Evolutionary conservation across 2,888 invertebrate species (phyloP), one percentile per base, ranked within the genome.

Genomic region (Anthoptus insignis): DNA sequence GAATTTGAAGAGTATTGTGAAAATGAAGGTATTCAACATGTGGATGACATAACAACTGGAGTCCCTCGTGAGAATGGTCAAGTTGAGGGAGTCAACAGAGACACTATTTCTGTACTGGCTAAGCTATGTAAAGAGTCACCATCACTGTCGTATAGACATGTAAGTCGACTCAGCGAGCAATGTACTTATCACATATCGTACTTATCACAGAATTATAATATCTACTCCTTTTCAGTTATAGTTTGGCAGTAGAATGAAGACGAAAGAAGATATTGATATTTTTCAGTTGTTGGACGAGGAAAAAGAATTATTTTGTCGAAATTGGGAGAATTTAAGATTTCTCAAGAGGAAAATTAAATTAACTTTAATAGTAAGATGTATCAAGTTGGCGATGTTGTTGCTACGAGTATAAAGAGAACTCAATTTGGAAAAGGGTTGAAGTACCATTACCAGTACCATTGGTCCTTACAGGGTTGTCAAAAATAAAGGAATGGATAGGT

Each of bases 331-430:
- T 3, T n/a, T 37, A 37, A 5, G 37, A 37, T 3, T 3, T n/a
- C n/a, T n/a, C 37, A 37, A n/a, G n/a, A 37, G 37, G 37, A 37
- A 37, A 37, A 37, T 37, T 4, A 5, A n/a, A 37, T 5, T 5
- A n/a, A 13, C 3, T 37, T 8, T 9, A 59, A 65, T 14, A 54
- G 65, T 42, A 14, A n/a, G 0, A 60, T 56, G 8, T 71, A 68
- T 16, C 24, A 58, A 4, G 27, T 34, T 0, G 70, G 68, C 1
- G 70, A 73, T 54, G 11, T 66, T 3, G 70, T 74, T 0, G 69
- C 70, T 4, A n/a, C n/a, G n/a, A n/a, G n/a, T n/a, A 73, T 73
- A 9, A 69, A 68, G 19, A 39, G 69, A 8, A 72, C 72, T 0
- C 73, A 73, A 34, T 70, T 64, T 67, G 68, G 69, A 1, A 16